Conservation (phyloP, 2,797 vertebrate genomes). For the Leucoraja ocellata region DNA sequence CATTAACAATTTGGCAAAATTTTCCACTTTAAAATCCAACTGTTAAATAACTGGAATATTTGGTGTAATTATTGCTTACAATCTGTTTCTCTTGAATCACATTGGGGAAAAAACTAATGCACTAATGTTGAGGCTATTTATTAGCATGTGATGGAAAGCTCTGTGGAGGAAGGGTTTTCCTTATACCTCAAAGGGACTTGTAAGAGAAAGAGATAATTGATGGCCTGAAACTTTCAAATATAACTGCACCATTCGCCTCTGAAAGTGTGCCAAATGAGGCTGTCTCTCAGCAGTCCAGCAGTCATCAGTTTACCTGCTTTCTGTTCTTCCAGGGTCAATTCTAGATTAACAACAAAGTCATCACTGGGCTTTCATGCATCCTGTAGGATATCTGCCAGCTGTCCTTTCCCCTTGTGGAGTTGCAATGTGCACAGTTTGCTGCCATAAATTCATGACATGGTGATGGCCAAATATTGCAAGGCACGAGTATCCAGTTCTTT, state of each 20-base stretch:
- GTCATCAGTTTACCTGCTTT: constrained; percentile 14
- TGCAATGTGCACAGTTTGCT: background rate
- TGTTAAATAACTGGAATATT: background rate
- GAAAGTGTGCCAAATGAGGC: background rate
- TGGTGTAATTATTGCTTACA: background rate
- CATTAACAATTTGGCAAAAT: no score
- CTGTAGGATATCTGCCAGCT: background rate
- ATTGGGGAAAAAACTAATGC: background rate
- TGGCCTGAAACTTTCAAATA: constrained; percentile 11
- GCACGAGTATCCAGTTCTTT: background rate
- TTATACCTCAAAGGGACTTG: background rate
- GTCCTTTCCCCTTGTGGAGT: background rate
- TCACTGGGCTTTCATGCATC: background rate
- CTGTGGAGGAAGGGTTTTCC: background rate
- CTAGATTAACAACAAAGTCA: constrained; percentile 15
- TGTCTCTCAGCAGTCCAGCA: background rate
- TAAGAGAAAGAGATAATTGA: background rate
- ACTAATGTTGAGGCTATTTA: background rate
- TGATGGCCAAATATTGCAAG: background rate
- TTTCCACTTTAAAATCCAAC: no score
- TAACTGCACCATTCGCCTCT: background rate
- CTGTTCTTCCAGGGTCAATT: background rate
- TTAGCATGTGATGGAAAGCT: background rate
- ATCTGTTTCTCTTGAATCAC: background rate
- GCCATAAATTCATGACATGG: background rate